phyloP scores from a whole-genome alignment of 2,888 invertebrate genomes.

The Caenorhabditis plicata region DNA sequence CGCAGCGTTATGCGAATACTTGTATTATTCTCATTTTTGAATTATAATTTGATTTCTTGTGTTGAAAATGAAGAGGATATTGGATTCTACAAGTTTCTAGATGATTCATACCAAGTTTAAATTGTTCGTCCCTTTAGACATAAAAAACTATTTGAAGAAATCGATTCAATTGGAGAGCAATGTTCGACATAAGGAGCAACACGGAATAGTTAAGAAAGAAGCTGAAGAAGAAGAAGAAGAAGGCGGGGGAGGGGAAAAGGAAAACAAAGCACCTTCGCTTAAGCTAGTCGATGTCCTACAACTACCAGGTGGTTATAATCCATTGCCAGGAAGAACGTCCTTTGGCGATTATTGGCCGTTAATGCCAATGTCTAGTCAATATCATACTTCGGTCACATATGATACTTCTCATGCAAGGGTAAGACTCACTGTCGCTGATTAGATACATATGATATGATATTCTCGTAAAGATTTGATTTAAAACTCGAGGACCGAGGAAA shows the following conservation, averaged over 20 bases:
- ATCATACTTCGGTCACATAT: conserved; percentile 34
- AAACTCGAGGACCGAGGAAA: too few species aligned
- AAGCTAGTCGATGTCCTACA: conserved; percentile 25
- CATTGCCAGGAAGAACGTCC: conserved; percentile 40
- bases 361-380: conserved; percentile 39
- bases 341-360: conserved; percentile 46
- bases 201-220: background rate
- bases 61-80: conserved; percentile 9
- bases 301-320: conserved; percentile 37
- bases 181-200: too few species aligned
- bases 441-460: too few species aligned
- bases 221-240: too few species aligned
- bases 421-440: background rate
- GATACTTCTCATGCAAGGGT: conserved; percentile 38
- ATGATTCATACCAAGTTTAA: conserved; percentile 20
- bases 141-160: too few species aligned
- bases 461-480: too few species aligned
- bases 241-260: conserved; percentile 2
- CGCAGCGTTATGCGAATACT: background rate
- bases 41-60: background rate
- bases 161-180: too few species aligned
- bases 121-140: background rate
- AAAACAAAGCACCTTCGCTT: conserved; percentile 1
- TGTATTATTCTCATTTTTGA: background rate
- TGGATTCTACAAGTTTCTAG: conserved; percentile 18